phyloP scores from a whole-genome alignment of 2,797 vertebrate species.

The Sternarchorhynchus goeldii region DNA sequence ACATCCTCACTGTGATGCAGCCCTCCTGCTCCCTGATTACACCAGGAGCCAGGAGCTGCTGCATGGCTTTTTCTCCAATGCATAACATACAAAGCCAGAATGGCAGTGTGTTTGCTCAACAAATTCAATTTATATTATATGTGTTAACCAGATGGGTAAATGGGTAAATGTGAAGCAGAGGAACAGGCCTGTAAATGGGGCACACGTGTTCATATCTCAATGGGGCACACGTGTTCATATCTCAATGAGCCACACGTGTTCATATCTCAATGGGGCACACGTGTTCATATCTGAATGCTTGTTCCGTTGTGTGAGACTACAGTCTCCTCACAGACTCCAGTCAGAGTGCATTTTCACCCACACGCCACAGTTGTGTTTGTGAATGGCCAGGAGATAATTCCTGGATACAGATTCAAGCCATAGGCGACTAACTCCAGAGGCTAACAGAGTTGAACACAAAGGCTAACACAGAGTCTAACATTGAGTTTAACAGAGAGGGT shows the following conservation, averaged over 20 bases:
- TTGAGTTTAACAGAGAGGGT: not conserved
- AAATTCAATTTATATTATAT: not conserved
- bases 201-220: not conserved
- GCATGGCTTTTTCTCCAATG: conserved; percentile 21
- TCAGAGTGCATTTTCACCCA: conserved; percentile 12
- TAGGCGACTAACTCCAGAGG: conserved; percentile 9
- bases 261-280: conserved; percentile 3
- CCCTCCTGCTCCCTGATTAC: not conserved
- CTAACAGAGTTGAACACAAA: not conserved
- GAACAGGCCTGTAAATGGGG: too few relatives aligned
- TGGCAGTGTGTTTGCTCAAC: not conserved
- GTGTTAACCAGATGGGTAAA: too few relatives aligned
- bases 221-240: conserved; percentile 9
- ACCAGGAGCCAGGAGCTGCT: conserved; percentile 9
- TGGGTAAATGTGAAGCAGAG: too few relatives aligned
- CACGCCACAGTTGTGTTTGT: not conserved
- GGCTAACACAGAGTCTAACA: not conserved
- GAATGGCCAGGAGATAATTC: conserved; percentile 24
- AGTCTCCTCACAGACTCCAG: not conserved
- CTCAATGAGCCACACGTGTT: too few relatives aligned
- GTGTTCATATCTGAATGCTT: not conserved
- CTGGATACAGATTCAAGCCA: conserved; percentile 18
- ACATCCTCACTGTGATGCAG: conserved; percentile 16
- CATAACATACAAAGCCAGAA: conserved; percentile 11
- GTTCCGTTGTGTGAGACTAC: not conserved